phyloP scores from a whole-genome alignment of 2,888 invertebrate species.

The Drosophila pegasa region DNA sequence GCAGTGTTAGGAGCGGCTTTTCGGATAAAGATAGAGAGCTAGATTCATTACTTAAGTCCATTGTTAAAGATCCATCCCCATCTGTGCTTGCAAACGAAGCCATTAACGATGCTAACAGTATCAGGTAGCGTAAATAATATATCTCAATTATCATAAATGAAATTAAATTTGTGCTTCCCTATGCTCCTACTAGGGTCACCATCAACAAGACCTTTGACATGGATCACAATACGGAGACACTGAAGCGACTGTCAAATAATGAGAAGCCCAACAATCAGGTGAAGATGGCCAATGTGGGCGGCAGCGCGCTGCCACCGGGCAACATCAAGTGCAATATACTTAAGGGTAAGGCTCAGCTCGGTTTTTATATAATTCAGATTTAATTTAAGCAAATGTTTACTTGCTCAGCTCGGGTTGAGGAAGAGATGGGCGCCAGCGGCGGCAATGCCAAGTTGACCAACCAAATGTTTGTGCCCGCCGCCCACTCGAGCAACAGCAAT shows the following conservation, averaged over 20 bases:
- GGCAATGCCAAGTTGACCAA: conserved; percentile 86
- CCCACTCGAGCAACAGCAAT: conserved; percentile 71
- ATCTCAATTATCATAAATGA: background rate
- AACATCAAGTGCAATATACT: conserved; percentile 97
- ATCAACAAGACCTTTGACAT: conserved; percentile 85
- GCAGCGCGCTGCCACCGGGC: conserved; percentile 91
- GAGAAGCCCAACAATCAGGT: conserved; percentile 90
- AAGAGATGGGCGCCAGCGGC: conserved; percentile 84
- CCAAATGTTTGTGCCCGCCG: conserved; percentile 87
- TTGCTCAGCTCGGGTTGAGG: conserved; percentile 88
- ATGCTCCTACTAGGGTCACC: conserved; percentile 82
- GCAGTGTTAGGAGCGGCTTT: conserved; percentile 85
- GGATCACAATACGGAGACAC: conserved; percentile 88
- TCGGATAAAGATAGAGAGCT: conserved; percentile 88
- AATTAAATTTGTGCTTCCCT: background rate
- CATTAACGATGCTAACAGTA: conserved; percentile 86
- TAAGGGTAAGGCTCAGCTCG: conserved; percentile 88
- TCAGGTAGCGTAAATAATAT: conserved; percentile 83
- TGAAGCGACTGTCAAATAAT: conserved; percentile 87
- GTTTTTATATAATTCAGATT: background rate
- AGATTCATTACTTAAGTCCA: conserved; percentile 91
- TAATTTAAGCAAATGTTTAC: background rate
- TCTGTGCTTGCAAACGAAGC: conserved; percentile 87
- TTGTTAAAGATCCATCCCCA: conserved; percentile 89
- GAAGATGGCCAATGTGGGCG: conserved; percentile 88